Percentiles rank a stretch among this genome's conserved stretches.
Evolutionary conservation across 2,888 invertebrate genomes (phyloP).

Genomic region (Sminthurinus aureus): DNA sequence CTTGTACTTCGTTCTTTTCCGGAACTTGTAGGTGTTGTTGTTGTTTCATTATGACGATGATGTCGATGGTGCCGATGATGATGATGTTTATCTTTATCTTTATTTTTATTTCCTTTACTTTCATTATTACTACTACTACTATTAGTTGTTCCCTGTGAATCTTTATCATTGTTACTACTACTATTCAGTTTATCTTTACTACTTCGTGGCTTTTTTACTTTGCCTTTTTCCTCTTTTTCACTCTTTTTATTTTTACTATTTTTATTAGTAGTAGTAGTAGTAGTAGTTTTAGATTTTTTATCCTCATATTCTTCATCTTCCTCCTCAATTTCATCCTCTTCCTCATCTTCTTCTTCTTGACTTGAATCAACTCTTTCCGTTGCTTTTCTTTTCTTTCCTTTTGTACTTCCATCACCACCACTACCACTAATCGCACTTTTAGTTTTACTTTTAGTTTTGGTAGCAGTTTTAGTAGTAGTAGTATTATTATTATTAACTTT

Average conservation of each 20-base stretch:
- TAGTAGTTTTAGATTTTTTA: conserved; percentile 7
- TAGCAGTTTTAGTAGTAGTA: not conserved
- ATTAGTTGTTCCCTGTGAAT: not conserved
- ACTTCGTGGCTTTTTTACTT: conserved; percentile 16
- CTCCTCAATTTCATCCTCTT: not conserved
- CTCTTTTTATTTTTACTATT: not conserved
- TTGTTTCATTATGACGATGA: conserved; percentile 11
- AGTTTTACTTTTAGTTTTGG: not conserved
- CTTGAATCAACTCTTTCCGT: not conserved
- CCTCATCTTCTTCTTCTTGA: not conserved
- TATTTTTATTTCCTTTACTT: not conserved
- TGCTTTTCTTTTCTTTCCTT: conserved; percentile 5
- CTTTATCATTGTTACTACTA: not conserved
- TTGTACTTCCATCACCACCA: not conserved
- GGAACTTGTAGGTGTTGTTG: not conserved
- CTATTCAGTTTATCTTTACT: not conserved
- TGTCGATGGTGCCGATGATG: conserved; percentile 37
- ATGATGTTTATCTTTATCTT: conserved; percentile 36
- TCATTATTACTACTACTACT: not conserved
- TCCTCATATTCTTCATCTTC: not conserved
- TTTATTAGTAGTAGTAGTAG: not conserved
- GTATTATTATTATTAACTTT: not conserved
- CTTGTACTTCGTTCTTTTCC: conserved; percentile 29
- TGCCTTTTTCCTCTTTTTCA: conserved; percentile 5
- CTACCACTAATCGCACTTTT: not conserved